A percentile compares a stretch with the other conserved stretches of the same genome.
Evolutionary conservation across 2,888 invertebrate genomes (phyloP).

Genomic region (Galeopsomyia nigrocyanea): DNA sequence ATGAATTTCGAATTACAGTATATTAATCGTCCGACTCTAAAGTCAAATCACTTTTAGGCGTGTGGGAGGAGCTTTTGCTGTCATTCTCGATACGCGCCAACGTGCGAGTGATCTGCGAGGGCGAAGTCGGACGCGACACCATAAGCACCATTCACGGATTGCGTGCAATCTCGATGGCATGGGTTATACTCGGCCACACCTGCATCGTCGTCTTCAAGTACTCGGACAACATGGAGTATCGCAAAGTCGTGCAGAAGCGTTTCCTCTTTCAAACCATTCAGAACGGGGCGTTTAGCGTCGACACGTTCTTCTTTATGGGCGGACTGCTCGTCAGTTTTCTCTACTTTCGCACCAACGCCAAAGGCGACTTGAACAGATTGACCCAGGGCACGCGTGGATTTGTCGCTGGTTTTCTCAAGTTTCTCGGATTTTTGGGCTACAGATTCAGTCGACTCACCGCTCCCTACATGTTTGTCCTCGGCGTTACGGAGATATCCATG

Average conservation of each 20-base stretch:
- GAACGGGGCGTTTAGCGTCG: conserved; percentile 68
- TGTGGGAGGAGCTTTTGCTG: conserved; percentile 64
- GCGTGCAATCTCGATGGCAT: conserved; percentile 67
- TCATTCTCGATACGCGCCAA: conserved; percentile 67
- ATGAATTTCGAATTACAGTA: too few species aligned
- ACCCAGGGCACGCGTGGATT: conserved; percentile 69
- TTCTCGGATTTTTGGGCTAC: conserved; percentile 82
- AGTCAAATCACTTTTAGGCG: conserved; percentile 52
- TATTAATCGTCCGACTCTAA: neutral
- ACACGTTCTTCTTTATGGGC: conserved; percentile 71
- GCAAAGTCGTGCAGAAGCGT: conserved; percentile 66
- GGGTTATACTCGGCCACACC: conserved; percentile 69
- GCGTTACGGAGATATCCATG: conserved; percentile 88
- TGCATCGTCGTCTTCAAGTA: conserved; percentile 85
- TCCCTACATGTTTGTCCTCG: conserved; percentile 86
- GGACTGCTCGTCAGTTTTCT: conserved; percentile 88
- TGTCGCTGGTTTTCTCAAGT: conserved; percentile 70
- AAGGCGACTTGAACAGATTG: conserved; percentile 71
- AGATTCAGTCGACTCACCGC: conserved; percentile 80
- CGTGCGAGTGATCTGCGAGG: conserved; percentile 65
- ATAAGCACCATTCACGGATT: conserved; percentile 68
- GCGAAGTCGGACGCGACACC: conserved; percentile 66
- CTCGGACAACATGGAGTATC: conserved; percentile 77
- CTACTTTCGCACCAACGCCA: conserved; percentile 79
- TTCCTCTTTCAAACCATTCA: conserved; percentile 68